A percentile compares a stretch with the other conserved stretches of the same genome.
phyloP scores from a whole-genome alignment of 2,113 vertebrate genomes.

The Cryptoleucopteryx plumbea region DNA sequence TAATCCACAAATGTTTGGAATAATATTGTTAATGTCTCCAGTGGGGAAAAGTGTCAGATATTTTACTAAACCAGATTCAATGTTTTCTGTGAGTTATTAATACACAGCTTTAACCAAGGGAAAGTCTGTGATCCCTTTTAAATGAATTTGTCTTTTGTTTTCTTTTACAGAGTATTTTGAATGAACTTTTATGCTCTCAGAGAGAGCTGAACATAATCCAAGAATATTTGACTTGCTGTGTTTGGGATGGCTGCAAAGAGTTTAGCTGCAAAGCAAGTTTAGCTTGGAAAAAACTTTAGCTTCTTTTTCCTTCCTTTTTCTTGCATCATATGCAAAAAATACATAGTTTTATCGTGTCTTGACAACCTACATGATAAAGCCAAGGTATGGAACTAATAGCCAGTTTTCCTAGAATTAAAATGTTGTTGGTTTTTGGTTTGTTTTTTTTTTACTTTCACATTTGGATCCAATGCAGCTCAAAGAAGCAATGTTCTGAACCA shows the following conservation, averaged over 20 bases:
- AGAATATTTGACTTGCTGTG: neutral
- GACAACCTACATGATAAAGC: neutral
- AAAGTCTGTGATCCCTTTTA: neutral
- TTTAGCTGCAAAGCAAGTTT: neutral
- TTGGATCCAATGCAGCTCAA: neutral
- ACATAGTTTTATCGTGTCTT: neutral
- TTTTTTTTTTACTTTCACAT: neutral
- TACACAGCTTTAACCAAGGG: neutral
- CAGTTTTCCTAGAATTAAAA: neutral
- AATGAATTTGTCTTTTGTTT: constrained; percentile 36
- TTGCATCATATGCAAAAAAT: neutral
- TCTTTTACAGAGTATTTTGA: neutral
- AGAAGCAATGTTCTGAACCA: constrained; percentile 24
- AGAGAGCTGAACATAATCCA: neutral
- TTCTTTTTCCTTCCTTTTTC: neutral
- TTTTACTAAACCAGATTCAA: neutral
- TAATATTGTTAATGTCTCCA: neutral
- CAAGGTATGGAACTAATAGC: neutral
- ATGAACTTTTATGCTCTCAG: neutral
- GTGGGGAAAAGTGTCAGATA: neutral
- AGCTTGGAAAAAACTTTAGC: neutral
- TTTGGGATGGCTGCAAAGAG: neutral
- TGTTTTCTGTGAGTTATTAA: neutral
- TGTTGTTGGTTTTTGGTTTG: neutral
- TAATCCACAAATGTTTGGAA: neutral